These are phyloP conservation scores for Caerostris extrusa DNA, from an alignment of 1,140 invertebrate species.

Conservation along the genomic window DNA sequence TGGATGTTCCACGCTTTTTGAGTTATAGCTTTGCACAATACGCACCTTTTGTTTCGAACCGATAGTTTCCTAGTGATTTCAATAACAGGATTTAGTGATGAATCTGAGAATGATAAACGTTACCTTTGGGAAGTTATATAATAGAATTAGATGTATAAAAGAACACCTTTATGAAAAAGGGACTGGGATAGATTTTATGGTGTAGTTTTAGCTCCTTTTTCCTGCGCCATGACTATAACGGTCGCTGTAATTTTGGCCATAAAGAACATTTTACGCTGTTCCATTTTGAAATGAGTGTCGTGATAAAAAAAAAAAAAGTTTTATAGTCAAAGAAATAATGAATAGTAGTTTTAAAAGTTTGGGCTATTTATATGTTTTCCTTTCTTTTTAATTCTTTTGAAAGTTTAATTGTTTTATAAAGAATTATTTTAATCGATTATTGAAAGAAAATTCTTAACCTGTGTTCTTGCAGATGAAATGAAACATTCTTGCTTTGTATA, in stretches of 20 bases:
- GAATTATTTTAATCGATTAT: no score
- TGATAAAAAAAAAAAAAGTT: no score
- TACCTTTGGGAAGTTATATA: neutral
- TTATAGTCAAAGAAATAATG: no score
- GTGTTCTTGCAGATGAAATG: no score
- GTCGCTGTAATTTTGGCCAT: neutral
- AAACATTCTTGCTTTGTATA: no score
- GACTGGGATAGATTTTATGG: neutral
- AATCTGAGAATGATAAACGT: neutral
- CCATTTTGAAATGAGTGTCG: no score
- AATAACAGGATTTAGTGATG: neutral
- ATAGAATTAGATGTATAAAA: neutral
- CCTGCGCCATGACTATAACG: neutral
- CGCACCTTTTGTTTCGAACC: neutral
- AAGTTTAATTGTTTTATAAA: no score
- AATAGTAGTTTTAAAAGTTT: no score
- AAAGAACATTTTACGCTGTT: no score
- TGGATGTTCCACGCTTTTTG: constrained; percentile 20
- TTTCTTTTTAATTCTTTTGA: no score
- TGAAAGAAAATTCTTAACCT: no score
- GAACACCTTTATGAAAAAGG: neutral
- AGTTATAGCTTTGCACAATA: constrained; percentile 20
- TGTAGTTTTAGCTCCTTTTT: neutral
- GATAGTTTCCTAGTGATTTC: constrained; percentile 9
- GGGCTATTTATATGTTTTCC: no score